Evolutionary conservation across 2,888 invertebrate species (phyloP), one percentile per base, ranked within the genome.

Genomic region (Microctonus brassicae): DNA sequence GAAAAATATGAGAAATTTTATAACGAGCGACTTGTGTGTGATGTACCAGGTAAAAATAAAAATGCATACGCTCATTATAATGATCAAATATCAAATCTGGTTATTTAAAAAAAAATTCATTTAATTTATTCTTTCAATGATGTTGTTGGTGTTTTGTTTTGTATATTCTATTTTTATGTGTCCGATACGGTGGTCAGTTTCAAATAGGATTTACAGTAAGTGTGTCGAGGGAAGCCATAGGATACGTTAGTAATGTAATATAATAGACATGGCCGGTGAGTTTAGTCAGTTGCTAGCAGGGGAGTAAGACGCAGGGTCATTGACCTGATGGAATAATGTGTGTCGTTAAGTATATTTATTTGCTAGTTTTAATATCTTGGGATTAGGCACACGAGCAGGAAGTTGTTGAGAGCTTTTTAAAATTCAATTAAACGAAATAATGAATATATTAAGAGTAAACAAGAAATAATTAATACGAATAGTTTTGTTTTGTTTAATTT

Each of bases 211-310:
- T 82, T 77, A 77, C 80, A 79, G 60, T 55, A 78, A 79, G 77
- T 82, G 78, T 80, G 83, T 79, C 82, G 80, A 79, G 76, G 67
- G 84, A 85, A 85, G 81, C 82, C 84, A 65, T 79, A 77, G 42
- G 72, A 76, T 66, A 76, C 71, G n/a, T 24, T 67, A 17, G 55
- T 34, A 53, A 39, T 34, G 70, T 66, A 70, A 70, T 70, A 26
- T 47, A 58, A 70, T 66, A 70, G 60, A 33, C 26, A 17, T 58
- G 58, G 65, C 36, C 60, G 65, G 53, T 53, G 20, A 17, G 24
- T 55, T 60, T 64, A 42, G 47, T n/a, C 47, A 47, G 17, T n/a
- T n/a, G n/a, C n/a, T n/a, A n/a, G 47, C 7, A 26, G 29, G 22
- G 13, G 29, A 42, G 58, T 47, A 29, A 29, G 29, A 29, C 29